Evolutionary conservation across 2,888 invertebrate genomes (phyloP).

Genomic region (Oscheius sp.): DNA sequence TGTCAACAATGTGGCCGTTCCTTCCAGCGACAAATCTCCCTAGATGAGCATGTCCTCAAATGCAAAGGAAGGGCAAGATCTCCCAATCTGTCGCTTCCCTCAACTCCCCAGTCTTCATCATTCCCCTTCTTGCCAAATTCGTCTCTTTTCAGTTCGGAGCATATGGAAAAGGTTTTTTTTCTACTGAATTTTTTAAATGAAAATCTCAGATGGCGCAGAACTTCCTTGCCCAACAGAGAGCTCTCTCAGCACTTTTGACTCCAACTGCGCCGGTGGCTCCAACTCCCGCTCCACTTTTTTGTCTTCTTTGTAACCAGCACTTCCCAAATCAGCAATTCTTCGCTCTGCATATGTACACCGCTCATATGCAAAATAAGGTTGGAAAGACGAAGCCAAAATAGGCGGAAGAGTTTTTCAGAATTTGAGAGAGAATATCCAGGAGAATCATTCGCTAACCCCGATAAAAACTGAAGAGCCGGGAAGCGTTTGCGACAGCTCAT

Average conservation of each 20-base stretch:
- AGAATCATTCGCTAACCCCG: slow-evolving; percentile 16
- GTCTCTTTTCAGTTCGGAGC: slow-evolving; percentile 34
- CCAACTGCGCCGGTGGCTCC: slow-evolving; percentile 11
- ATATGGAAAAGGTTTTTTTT: slow-evolving; percentile 41
- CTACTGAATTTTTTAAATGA: neutral
- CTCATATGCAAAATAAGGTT: no score
- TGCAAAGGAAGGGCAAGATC: slow-evolving; percentile 54
- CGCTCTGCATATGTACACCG: slow-evolving; percentile 47
- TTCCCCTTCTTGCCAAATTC: slow-evolving; percentile 10
- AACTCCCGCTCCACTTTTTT: slow-evolving; percentile 30
- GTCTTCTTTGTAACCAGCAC: slow-evolving; percentile 52
- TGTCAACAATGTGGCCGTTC: slow-evolving; percentile 63
- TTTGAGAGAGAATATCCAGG: no score
- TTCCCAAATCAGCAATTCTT: slow-evolving; percentile 42
- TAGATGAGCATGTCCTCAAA: slow-evolving; percentile 62
- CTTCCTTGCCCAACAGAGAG: slow-evolving; percentile 39
- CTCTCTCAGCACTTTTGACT: slow-evolving; percentile 28
- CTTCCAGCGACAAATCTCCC: slow-evolving; percentile 59
- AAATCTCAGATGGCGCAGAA: slow-evolving; percentile 38
- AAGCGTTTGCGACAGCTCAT: slow-evolving; percentile 43
- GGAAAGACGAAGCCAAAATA: no score
- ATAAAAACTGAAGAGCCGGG: slow-evolving; percentile 29
- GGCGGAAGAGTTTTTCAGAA: neutral
- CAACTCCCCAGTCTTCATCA: neutral
- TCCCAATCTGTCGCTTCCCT: neutral